Base-by-base conservation (phyloP, 2,888 invertebrate genomes). In the Drosophila mercatorum region DNA sequence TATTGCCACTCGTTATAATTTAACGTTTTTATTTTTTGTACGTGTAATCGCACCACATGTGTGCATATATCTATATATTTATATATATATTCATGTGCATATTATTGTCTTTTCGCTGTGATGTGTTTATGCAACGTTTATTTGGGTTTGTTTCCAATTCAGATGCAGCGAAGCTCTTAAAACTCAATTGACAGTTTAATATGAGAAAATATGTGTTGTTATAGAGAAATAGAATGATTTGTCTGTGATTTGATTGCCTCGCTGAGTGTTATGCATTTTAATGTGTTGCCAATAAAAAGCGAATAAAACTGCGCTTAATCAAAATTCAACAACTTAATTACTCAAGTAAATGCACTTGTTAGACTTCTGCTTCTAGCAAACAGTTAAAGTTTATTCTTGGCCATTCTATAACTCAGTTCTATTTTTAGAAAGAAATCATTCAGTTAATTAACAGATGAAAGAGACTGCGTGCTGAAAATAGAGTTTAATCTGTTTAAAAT, bases 1-100 rank as follows among this genome's bases (percentile, higher is more conserved):
- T 52, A 56, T 73, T 57, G 66, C 28, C 38, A 47, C 47, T 72
- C 44, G 65, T 56, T 43, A 57, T 57, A 65, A 58, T 61, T 83
- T 64, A 69, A 69, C 59, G 73, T 60, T 70, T 75, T 68, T 69
- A 56, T 58, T 56, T 66, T 52, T 26, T 55, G 47, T 58, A 77
- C 62, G 47, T 76, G 70, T n/a, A 11, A 11, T 11, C 72, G 65
- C n/a, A 40, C n/a, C 4, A 5, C 22, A 34, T 17, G n/a, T 49
- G 17, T 11, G 34, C 14, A 7, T 22, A 22, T n/a, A 17, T 46
- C n/a, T 10, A 36, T 12, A 22, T 43, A 8, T 8, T 8, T 41
- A 41, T 17, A 8, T 41, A 41, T 3, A 41, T n/a, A 41, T 59
- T n/a, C 10, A 12, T 68, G 7, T 62, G 14, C 53, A 65, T 61